Percentiles rank a stretch among this genome's conserved stretches.
phyloP scores from a whole-genome alignment of 2,888 invertebrate genomes.

The Cynaeus angustus region DNA sequence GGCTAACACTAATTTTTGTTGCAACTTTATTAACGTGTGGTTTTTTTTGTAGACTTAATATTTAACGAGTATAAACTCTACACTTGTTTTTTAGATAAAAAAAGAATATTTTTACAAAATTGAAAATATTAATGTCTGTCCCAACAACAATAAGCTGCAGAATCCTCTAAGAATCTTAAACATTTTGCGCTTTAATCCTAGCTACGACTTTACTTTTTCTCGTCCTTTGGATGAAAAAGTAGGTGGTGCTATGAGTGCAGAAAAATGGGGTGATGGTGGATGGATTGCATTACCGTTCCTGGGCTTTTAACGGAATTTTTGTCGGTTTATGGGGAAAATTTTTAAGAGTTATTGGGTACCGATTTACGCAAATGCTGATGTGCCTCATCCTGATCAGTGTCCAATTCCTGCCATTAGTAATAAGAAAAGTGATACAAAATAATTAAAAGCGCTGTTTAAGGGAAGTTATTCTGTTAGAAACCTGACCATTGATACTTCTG shows the following conservation, averaged over 20 bases:
- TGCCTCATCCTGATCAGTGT: slow-evolving; percentile 50
- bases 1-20: no score
- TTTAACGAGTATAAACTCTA: no score
- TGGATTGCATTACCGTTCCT: slow-evolving; percentile 51
- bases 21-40: no score
- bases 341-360: slow-evolving; percentile 34
- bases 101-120: no score
- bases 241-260: slow-evolving; percentile 44
- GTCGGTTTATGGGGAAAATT: slow-evolving; percentile 34
- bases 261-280: slow-evolving; percentile 50
- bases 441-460: no score
- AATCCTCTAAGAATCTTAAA: slow-evolving; percentile 38
- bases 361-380: slow-evolving; percentile 31
- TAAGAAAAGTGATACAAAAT: no score
- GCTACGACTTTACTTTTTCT: slow-evolving; percentile 42
- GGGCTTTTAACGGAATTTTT: slow-evolving; percentile 49
- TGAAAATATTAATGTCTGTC: slow-evolving; percentile 38
- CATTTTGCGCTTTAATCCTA: slow-evolving; percentile 44
- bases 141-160: slow-evolving; percentile 35
- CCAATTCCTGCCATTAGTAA: slow-evolving; percentile 42
- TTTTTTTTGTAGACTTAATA: no score
- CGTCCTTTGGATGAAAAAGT: slow-evolving; percentile 49
- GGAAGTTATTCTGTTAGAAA: no score
- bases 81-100: no score
- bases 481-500: no score